These are phyloP conservation scores for Halichoeres trimaculatus DNA, from an alignment of 2,113 vertebrate genomes.

Conservation along the genomic window DNA sequence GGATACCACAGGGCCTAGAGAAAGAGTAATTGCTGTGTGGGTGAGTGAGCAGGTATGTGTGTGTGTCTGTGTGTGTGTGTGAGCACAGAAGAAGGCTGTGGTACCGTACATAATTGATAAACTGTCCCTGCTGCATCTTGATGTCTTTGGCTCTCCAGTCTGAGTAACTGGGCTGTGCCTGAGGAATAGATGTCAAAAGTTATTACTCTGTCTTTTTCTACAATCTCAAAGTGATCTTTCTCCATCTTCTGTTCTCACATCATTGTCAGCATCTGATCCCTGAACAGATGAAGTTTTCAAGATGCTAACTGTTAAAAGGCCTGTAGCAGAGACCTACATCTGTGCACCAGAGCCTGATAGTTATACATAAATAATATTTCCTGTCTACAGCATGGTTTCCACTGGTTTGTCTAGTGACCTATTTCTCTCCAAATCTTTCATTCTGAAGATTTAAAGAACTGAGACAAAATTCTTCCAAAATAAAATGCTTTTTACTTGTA, in stretches of 20 bases:
- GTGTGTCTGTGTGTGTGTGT: constrained; percentile 26
- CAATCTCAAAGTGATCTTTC: not conserved
- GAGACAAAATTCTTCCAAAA: not conserved
- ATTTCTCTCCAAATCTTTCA: constrained; percentile 20
- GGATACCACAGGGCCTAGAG: constrained; percentile 66
- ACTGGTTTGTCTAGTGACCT: constrained; percentile 44
- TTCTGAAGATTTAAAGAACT: not conserved
- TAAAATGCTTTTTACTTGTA: not conserved
- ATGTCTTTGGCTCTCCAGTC: constrained; percentile 20
- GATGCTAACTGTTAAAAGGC: not conserved
- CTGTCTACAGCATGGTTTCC: constrained; percentile 36
- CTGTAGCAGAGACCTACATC: not conserved
- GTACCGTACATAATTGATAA: constrained; percentile 74
- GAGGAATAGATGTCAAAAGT: constrained; percentile 18
- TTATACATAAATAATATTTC: constrained; percentile 62
- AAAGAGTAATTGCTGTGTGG: constrained; percentile 57
- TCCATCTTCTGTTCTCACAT: not conserved
- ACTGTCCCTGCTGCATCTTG: constrained; percentile 40
- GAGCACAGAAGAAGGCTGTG: constrained; percentile 41
- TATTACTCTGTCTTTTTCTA: not conserved
- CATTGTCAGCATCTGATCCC: not conserved
- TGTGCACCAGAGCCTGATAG: constrained; percentile 10
- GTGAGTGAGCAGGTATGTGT: constrained; percentile 51
- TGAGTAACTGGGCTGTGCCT: constrained; percentile 3
- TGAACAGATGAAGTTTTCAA: not conserved